phyloP scores from a whole-genome alignment of 2,888 invertebrate species.

The Formica aserva region DNA sequence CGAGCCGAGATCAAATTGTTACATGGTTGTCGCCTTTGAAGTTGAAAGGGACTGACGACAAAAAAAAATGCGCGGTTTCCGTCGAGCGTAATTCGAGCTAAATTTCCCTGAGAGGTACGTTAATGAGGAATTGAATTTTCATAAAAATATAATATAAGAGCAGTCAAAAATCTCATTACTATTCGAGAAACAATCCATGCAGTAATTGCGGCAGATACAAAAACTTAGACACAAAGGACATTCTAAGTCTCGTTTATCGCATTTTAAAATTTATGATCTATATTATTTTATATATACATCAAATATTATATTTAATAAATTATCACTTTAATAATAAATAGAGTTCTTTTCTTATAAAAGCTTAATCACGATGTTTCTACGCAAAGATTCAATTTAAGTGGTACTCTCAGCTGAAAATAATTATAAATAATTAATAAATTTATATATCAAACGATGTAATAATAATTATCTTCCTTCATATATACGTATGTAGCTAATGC shows the following conservation, averaged over 20 bases:
- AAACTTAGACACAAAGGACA: neutral
- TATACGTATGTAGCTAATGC: neutral
- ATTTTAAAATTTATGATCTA: neutral
- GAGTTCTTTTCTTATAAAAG: neutral
- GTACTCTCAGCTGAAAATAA: neutral
- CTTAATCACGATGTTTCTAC: neutral
- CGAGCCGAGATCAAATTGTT: constrained; percentile 13
- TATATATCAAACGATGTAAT: neutral
- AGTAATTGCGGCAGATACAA: neutral
- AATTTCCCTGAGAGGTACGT: neutral
- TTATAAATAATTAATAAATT: constrained; percentile 1
- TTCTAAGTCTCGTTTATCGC: neutral
- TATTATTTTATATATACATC: neutral
- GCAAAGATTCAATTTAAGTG: neutral
- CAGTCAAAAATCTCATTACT: neutral
- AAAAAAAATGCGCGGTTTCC: neutral
- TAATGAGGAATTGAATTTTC: neutral
- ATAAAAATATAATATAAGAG: neutral
- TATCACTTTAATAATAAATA: neutral
- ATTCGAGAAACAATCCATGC: neutral
- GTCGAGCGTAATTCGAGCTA: neutral
- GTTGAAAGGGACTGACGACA: constrained; percentile 16
- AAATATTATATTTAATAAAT: neutral
- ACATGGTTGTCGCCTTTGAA: constrained; percentile 3
- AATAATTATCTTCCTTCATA: neutral